Evolutionary conservation across 2,113 vertebrate genomes (phyloP).

Genomic region (Megaleporinus macrocephalus): DNA sequence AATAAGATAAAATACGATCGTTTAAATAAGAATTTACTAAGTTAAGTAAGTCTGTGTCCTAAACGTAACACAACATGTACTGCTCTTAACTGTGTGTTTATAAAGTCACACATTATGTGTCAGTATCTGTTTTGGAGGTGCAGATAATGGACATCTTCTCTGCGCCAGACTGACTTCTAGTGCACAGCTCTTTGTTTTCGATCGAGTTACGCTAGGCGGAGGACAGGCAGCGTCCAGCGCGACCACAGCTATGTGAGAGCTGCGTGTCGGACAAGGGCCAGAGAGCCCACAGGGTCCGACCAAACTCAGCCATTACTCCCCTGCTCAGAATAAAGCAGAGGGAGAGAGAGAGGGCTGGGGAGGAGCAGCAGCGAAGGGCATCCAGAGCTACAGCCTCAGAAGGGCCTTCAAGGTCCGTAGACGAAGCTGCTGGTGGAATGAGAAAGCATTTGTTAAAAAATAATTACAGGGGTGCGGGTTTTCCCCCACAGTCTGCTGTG

Average conservation of each 20-base stretch:
- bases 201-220: constrained; percentile 40
- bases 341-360: background rate
- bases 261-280: constrained; percentile 48
- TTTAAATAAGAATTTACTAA: too few relatives aligned
- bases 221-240: constrained; percentile 33
- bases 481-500: constrained; percentile 37
- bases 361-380: background rate
- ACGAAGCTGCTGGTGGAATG: constrained; percentile 27
- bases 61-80: too few relatives aligned
- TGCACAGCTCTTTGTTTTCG: constrained; percentile 29
- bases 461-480: constrained; percentile 52
- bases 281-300: constrained; percentile 24
- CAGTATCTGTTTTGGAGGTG: background rate
- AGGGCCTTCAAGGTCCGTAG: constrained; percentile 1
- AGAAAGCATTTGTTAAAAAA: constrained; percentile 53
- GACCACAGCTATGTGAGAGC: constrained; percentile 70
- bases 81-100: background rate
- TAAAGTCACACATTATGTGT: background rate
- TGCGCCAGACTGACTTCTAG: constrained; percentile 13
- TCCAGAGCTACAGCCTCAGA: constrained; percentile 30
- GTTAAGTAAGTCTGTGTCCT: too few relatives aligned
- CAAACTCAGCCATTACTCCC: constrained; percentile 31
- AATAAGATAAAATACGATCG: too few relatives aligned
- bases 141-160: constrained; percentile 7
- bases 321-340: constrained; percentile 34